Conservation (phyloP, 2,888 invertebrate species). For the Drosophila prolongata region DNA sequence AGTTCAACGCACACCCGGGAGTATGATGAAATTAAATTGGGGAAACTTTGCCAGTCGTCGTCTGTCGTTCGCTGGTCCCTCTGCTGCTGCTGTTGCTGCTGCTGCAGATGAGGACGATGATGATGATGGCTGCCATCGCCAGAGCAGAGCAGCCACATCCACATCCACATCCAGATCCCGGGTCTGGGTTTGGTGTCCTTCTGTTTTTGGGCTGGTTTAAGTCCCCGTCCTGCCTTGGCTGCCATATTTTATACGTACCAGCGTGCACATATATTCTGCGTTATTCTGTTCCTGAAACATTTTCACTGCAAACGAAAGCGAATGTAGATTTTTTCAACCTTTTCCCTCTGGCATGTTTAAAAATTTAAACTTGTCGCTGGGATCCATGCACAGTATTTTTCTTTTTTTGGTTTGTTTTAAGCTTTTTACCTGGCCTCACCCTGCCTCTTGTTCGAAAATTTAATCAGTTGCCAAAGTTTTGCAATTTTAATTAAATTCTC, state of each 20-base stretch:
- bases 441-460: slow-evolving; percentile 71
- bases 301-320: slow-evolving; percentile 72
- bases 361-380: slow-evolving; percentile 74
- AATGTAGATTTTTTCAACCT: slow-evolving; percentile 74
- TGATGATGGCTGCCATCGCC: slow-evolving; percentile 78
- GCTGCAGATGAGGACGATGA: slow-evolving; percentile 31
- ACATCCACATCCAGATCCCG: slow-evolving; percentile 25
- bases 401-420: slow-evolving; percentile 60
- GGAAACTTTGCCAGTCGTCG: slow-evolving; percentile 77
- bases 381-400: neutral
- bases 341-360: slow-evolving; percentile 66
- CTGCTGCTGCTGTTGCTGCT: slow-evolving; percentile 26
- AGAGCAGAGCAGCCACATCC: slow-evolving; percentile 57
- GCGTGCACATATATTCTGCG: slow-evolving; percentile 27
- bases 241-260: slow-evolving; percentile 53
- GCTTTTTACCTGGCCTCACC: slow-evolving; percentile 65
- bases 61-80: slow-evolving; percentile 37
- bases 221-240: slow-evolving; percentile 56
- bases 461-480: slow-evolving; percentile 83
- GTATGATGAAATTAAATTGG: slow-evolving; percentile 83
- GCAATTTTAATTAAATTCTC: slow-evolving; percentile 83
- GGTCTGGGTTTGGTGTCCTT: slow-evolving; percentile 57
- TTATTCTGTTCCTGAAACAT: slow-evolving; percentile 46
- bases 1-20: slow-evolving; percentile 78
- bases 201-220: slow-evolving; percentile 60